Evolutionary conservation across 2,113 vertebrate species (phyloP), one percentile per base, ranked within the genome.

Genomic region (Pseudopodoces humilis): DNA sequence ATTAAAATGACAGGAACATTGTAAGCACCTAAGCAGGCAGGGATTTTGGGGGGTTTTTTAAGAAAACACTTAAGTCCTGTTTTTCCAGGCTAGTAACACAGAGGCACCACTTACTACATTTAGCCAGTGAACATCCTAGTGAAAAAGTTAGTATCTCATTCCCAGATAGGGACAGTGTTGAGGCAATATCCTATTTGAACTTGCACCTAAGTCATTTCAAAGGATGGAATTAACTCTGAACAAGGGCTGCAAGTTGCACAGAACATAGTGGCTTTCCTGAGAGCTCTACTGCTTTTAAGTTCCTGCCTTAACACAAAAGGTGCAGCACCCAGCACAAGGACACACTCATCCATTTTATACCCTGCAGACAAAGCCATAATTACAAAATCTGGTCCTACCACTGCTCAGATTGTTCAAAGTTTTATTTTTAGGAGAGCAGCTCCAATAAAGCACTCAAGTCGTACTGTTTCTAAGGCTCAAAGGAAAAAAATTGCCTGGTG

Each of bases 1-100:
- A 93, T 68, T 93, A 84, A 93, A 92, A 88, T 95, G 95, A 96
- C 92, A 96, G 93, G 90, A 96, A 94, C 85, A 77, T 53, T 81
- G 44, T 88, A 95, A 93, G 76, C 35, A 94, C 76, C 83, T 90
- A 95, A 93, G 91, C 0, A 0, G 52, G 49, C 56, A 90, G 76
- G 44, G 83, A 64, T 74, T 52, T 44, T 18, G 2, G 13, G 21
- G 8, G 4, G 9, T 33, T 50, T 33, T 65, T 47, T 31, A 49
- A 77, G 47, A 85, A 92, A 93, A 71, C 47, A 80, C 82, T 94
- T 83, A 27, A 41, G 76, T 75, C 60, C 77, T 92, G 2, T 75
- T 95, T 90, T 93, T 90, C 60, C 44, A 71, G 53, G n/a, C 41
- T 90, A 83, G 52, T 78, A 86, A 93, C 67, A 46, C 1, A 3